Percentiles rank a stretch among this genome's conserved stretches.
Conservation (phyloP, 2,888 invertebrate species). For the Tiphia femorata region DNA sequence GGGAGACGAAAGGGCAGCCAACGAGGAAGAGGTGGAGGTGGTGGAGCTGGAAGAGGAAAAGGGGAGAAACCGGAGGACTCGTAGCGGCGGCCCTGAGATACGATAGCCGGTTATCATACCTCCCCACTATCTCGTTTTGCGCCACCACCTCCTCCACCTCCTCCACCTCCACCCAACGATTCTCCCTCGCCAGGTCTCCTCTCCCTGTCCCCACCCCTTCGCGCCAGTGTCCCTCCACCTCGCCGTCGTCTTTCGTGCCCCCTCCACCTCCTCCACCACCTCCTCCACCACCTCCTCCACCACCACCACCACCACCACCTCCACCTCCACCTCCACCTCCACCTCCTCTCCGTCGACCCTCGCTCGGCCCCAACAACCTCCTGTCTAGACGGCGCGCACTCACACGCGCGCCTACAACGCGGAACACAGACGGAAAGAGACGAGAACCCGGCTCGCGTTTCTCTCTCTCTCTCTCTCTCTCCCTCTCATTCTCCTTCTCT, state of each 20-base stretch:
- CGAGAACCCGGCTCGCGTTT: constrained; percentile 4
- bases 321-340: constrained; percentile 8
- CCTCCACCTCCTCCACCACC: constrained; percentile 2
- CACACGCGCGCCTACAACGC: constrained; percentile 23
- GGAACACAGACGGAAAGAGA: constrained; percentile 19
- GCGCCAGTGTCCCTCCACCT: constrained; percentile 31
- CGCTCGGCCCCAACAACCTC: constrained; percentile 58
- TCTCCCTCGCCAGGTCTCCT: constrained; percentile 16
- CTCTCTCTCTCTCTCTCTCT: constrained; percentile 7
- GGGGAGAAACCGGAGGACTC: constrained; percentile 39
- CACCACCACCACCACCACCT: constrained; percentile 1
- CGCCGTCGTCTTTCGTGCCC: constrained; percentile 36
- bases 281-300: constrained; percentile 8
- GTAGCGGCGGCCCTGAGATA: constrained; percentile 58
- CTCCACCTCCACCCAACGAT: constrained; percentile 20
- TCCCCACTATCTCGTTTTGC: constrained; percentile 39
- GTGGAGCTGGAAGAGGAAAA: constrained; percentile 25
- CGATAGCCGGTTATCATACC: constrained; percentile 63
- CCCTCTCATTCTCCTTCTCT: not conserved
- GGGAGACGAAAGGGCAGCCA: constrained; percentile 12
- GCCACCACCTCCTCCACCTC: constrained; percentile 26
- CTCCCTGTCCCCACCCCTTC: constrained; percentile 21
- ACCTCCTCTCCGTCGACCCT: constrained; percentile 37
- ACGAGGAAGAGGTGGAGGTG: constrained; percentile 6
- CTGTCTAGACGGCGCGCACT: constrained; percentile 64